phyloP scores from a whole-genome alignment of 1,140 invertebrate species.

The Glomeris maerens region DNA sequence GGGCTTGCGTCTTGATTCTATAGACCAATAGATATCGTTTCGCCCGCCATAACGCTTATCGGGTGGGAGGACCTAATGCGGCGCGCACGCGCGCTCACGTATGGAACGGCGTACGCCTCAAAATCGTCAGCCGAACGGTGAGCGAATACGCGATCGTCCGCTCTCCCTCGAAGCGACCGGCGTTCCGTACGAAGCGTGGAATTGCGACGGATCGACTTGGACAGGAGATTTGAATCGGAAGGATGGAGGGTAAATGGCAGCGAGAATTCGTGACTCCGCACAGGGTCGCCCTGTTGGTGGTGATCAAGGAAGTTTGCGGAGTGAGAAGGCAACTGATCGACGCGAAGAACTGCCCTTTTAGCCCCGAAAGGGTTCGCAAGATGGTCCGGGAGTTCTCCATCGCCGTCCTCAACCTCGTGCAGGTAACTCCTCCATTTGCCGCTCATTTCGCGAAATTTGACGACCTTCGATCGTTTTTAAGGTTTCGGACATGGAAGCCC shows the following conservation, averaged over 20 bases:
- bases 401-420: constrained; percentile 26
- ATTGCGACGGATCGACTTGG: no score
- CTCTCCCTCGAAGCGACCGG: no score
- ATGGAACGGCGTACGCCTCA: no score
- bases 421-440: constrained; percentile 18
- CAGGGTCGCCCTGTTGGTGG: constrained; percentile 26
- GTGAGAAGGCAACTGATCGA: constrained; percentile 9
- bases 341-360: background rate
- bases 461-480: constrained; percentile 20
- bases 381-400: constrained; percentile 27
- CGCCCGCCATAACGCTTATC: no score
- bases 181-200: no score
- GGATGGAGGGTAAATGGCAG: background rate
- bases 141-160: no score
- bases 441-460: background rate
- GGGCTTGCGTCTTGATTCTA: no score
- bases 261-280: constrained; percentile 28
- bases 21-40: no score
- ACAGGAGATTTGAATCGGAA: no score
- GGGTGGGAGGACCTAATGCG: no score
- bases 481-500: constrained; percentile 47
- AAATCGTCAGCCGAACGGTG: no score
- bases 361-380: constrained; percentile 18
- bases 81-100: no score
- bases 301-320: constrained; percentile 26